Base-by-base conservation (phyloP, 2,113 vertebrate genomes). In the Otolemur garnettii region DNA sequence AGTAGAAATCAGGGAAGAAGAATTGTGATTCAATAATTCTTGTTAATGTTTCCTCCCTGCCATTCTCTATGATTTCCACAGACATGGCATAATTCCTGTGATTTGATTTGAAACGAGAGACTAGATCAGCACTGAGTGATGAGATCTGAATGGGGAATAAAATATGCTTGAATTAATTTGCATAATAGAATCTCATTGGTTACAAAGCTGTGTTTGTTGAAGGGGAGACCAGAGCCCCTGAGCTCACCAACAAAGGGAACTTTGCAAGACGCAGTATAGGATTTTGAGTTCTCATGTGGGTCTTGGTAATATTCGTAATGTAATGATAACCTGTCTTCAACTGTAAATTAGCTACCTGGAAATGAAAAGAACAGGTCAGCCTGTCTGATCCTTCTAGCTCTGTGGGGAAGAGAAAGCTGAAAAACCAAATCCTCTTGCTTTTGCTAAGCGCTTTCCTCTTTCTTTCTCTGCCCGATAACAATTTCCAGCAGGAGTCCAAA, bases 151-250 rank as follows among this genome's bases (percentile, higher is more conserved):
- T 53, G 0, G 91, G 64, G 95, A 96, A 96, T 96, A 95, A 97
- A 97, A 96, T 97, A 97, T 97, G 96, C 97, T 97, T 94, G 97
- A 95, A 97, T 97, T 97, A 96, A 97, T 98, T 97, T 97, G 97
- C 97, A 98, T 97, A 97, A 98, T 97, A 90, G 96, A 97, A 97
- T 80, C 78, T 80, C 26, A 97, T 98, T 97, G 97, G 96, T 97
- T 96, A 97, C 97, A 97, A 97, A 97, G 97, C 97, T 97, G 93
- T 94, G 69, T 97, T 97, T 97, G 97, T 98, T 96, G 93, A 87
- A 95, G 84, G 45, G 84, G 90, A 87, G 84, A 77, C 84, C 81
- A 62, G 92, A 96, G 91, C 59, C 93, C 94, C 89, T 15, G 69
- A 45, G 89, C 96, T 97, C 75, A 59, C 71, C 85, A 71, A 86